Percentiles rank a stretch among this genome's conserved stretches.
Conservation (phyloP, 2,888 invertebrate genomes). For the Myathropa florea region DNA sequence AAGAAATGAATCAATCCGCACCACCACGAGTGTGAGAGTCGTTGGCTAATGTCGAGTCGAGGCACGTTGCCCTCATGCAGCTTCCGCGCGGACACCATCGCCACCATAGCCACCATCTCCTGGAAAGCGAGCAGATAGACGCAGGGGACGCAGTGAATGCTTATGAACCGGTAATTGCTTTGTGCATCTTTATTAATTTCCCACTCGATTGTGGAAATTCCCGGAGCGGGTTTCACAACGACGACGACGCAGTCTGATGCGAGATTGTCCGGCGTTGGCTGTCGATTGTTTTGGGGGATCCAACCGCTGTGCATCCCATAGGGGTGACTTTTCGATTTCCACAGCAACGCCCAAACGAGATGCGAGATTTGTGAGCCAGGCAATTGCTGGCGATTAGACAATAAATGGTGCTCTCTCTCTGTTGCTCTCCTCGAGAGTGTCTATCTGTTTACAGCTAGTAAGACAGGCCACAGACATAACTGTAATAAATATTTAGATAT, state of each 20-base stretch:
- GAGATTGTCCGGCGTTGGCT: neutral
- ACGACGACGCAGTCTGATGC: neutral
- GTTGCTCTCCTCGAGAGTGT: neutral
- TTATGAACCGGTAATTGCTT: slow-evolving; percentile 68
- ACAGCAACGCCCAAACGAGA: neutral
- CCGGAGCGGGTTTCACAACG: slow-evolving; percentile 58
- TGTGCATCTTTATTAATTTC: slow-evolving; percentile 71
- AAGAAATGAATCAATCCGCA: slow-evolving; percentile 27
- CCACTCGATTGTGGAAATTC: slow-evolving; percentile 67
- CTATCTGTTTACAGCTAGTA: slow-evolving; percentile 2
- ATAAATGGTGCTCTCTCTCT: slow-evolving; percentile 33
- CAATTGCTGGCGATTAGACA: slow-evolving; percentile 65
- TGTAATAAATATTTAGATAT: slow-evolving; percentile 62
- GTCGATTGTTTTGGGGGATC: slow-evolving; percentile 41
- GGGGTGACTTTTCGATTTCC: slow-evolving; percentile 40
- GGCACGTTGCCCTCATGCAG: neutral
- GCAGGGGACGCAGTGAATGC: slow-evolving; percentile 12
- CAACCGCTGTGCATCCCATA: slow-evolving; percentile 11
- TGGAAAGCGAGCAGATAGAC: neutral
- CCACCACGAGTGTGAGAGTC: neutral
- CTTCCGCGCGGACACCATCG: neutral
- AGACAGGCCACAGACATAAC: slow-evolving; percentile 10
- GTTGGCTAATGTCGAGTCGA: neutral
- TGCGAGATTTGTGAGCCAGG: slow-evolving; percentile 8
- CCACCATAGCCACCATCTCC: neutral